Percentiles rank a stretch among this genome's conserved stretches.
phyloP scores from a whole-genome alignment of 2,888 invertebrate genomes.

The Eupithecia abbreviata region DNA sequence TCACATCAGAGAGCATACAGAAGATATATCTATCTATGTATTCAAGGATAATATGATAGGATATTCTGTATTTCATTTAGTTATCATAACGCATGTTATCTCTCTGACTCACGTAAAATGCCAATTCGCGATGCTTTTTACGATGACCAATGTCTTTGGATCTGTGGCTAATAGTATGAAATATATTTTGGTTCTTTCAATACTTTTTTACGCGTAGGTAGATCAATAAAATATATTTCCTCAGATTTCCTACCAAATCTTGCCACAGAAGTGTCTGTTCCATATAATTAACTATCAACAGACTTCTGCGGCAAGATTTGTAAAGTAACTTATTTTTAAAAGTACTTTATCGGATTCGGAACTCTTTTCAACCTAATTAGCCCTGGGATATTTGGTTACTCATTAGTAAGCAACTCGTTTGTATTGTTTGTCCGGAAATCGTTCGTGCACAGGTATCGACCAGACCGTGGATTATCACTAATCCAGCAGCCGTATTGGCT shows the following conservation, averaged over 20 bases:
- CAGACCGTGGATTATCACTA: constrained; percentile 26
- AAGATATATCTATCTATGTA: not conserved
- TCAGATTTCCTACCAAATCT: not conserved
- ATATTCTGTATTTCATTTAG: not conserved
- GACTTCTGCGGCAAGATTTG: too few relatives aligned
- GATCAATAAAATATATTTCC: not conserved
- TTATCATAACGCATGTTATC: not conserved
- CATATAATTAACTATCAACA: too few relatives aligned
- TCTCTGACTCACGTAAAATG: not conserved
- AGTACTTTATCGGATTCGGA: not conserved
- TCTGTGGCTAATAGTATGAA: not conserved
- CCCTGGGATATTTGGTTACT: not conserved
- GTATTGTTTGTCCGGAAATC: not conserved
- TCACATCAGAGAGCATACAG: not conserved
- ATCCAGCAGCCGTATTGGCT: constrained; percentile 28
- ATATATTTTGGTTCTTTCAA: not conserved
- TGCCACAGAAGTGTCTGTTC: not conserved
- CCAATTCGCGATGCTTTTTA: not conserved
- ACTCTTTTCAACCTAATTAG: not conserved
- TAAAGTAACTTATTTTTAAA: not conserved
- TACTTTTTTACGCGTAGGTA: not conserved
- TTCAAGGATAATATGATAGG: not conserved
- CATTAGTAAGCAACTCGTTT: not conserved
- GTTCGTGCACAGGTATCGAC: not conserved
- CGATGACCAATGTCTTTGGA: not conserved